phyloP scores from a whole-genome alignment of 2,113 vertebrate genomes.

The Nanorana parkeri region DNA sequence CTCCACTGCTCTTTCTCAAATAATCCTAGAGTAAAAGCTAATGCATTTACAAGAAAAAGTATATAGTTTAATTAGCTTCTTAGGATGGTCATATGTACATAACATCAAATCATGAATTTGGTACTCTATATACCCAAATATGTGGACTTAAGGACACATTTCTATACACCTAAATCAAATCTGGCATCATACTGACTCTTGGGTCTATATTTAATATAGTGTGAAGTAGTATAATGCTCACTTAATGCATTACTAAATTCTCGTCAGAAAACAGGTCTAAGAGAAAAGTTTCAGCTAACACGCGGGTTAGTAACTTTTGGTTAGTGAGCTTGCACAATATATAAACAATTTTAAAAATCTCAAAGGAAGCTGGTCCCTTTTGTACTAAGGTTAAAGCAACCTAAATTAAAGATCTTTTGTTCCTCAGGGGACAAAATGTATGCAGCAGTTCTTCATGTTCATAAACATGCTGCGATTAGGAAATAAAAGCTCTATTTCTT shows the following conservation, averaged over 20 bases:
- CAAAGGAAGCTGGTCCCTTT: no score
- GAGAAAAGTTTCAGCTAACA: constrained; percentile 35
- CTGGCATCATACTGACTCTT: constrained; percentile 21
- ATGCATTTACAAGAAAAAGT: constrained; percentile 12
- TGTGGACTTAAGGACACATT: background rate
- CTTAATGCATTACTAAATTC: constrained; percentile 45
- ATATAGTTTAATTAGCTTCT: constrained; percentile 24
- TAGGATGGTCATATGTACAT: background rate
- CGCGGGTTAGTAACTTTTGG: background rate
- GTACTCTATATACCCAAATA: constrained; percentile 8
- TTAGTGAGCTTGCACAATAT: no score
- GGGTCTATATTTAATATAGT: constrained; percentile 44
- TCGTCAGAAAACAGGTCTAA: constrained; percentile 18
- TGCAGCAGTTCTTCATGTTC: no score
- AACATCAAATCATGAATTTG: background rate
- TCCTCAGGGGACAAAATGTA: no score
- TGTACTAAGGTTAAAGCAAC: no score
- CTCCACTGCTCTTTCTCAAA: background rate
- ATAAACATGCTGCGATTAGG: no score
- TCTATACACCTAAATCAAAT: constrained; percentile 25
- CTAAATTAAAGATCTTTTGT: no score
- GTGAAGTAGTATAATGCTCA: constrained; percentile 44
- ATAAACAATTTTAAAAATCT: no score
- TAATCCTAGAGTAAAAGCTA: constrained; percentile 5
- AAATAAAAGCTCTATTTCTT: no score